Base-by-base conservation (phyloP, 2,888 invertebrate genomes). In the Stenurella melanura region DNA sequence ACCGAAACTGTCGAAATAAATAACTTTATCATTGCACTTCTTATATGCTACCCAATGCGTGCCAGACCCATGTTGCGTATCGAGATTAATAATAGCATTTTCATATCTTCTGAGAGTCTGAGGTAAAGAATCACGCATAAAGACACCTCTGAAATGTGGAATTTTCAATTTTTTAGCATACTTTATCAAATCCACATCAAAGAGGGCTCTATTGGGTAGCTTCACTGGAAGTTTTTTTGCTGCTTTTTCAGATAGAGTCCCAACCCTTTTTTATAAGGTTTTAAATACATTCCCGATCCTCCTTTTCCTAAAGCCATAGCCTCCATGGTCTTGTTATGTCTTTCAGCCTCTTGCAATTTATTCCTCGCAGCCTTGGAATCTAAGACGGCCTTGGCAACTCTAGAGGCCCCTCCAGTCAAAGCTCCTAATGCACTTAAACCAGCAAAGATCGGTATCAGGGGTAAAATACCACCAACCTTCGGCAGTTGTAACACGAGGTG, bases 291-390 rank as follows among this genome's bases (percentile, higher is more conserved):
- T 56, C 81, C 81, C n/a, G 21, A 76, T 11, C 78, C 75, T 21
- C 79, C 79, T 64, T 74, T 77, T 26, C 69, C 85, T 38, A 38
- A 10, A 38, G 38, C 38, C 17, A 88, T 78, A 17, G 85, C 85
- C 83, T 89, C 88, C 86, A 89, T 88, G 7, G 80, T 79, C 81
- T 83, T 75, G 78, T 89, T 89, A 77, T 88, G 88, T 9, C 87
- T 83, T 61, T 82, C 74, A 57, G 78, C 81, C 79, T n/a, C n/a
- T n/a, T n/a, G n/a, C n/a, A n/a, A n/a, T n/a, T n/a, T n/a, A n/a
- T n/a, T n/a, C n/a, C n/a, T n/a, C n/a, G n/a, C n/a, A n/a, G n/a
- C n/a, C n/a, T n/a, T n/a, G n/a, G n/a, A n/a, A n/a, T n/a, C n/a
- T n/a, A n/a, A n/a, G n/a, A n/a, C n/a, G n/a, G n/a, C n/a, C n/a